These are phyloP conservation scores for Xiphorhynchus erythropygius DNA, from an alignment of 2,797 vertebrate genomes.

Conservation along the genomic window DNA sequence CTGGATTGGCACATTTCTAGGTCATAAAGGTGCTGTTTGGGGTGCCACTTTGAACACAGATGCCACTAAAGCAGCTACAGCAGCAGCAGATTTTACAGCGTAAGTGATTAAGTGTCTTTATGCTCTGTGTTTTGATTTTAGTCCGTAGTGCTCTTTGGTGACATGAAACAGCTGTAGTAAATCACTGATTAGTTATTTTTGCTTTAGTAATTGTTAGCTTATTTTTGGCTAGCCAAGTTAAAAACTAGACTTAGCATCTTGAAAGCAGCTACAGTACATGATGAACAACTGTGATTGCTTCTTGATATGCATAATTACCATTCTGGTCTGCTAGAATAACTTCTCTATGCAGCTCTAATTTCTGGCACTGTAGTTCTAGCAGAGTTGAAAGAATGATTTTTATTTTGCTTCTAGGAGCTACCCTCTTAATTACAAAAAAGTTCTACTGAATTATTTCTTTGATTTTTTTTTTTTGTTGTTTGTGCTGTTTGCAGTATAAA, in stretches of 20 bases:
- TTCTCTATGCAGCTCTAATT: neutral
- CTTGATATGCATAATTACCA: neutral
- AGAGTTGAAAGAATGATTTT: neutral
- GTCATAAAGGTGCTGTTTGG: constrained; percentile 99
- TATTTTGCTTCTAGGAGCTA: neutral
- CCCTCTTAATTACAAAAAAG: neutral
- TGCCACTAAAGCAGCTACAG: constrained; percentile 95
- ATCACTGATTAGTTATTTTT: neutral
- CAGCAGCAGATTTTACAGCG: constrained; percentile 97
- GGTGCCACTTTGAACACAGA: constrained; percentile 95
- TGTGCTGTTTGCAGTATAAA: neutral
- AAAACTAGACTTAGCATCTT: neutral
- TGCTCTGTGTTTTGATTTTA: neutral
- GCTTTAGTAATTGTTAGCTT: neutral
- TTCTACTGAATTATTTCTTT: neutral
- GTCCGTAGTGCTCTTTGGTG: neutral
- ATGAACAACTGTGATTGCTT: neutral
- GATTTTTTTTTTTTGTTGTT: neutral
- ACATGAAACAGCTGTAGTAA: neutral
- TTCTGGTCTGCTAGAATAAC: neutral
- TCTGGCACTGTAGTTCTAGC: neutral
- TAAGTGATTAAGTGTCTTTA: constrained; percentile 73
- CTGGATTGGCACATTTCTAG: constrained; percentile 98
- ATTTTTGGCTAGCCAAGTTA: neutral
- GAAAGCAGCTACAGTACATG: neutral